Evolutionary conservation across 2,888 invertebrate species (phyloP).

Genomic region (Willowsia nigromaculata): DNA sequence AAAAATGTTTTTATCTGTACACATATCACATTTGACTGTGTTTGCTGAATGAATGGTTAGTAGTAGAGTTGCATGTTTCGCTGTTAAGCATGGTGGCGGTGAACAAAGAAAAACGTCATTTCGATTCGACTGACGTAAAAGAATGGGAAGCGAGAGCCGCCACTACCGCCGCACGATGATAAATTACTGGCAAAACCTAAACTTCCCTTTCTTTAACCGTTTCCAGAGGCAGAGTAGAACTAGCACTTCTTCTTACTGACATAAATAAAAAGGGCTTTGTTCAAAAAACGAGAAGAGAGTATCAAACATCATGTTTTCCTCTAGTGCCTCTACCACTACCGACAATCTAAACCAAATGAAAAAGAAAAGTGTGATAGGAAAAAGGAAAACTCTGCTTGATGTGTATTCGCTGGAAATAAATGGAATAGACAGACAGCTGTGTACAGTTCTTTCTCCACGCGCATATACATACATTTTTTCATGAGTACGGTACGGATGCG

Average conservation of each 20-base stretch:
- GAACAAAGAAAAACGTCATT: constrained; percentile 57
- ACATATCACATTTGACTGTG: constrained; percentile 14
- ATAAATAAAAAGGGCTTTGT: constrained; percentile 31
- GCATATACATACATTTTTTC: no score
- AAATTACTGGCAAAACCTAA: constrained; percentile 47
- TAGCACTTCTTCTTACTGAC: constrained; percentile 29
- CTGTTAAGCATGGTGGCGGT: neutral
- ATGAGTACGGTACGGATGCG: neutral
- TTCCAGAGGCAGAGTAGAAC: neutral
- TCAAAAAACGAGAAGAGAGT: constrained; percentile 9
- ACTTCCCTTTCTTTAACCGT: neutral
- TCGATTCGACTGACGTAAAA: constrained; percentile 52
- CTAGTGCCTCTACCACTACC: neutral
- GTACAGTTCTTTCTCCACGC: neutral
- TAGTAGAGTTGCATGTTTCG: neutral
- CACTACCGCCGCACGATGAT: constrained; percentile 51
- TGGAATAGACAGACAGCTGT: neutral
- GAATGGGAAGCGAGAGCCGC: constrained; percentile 24
- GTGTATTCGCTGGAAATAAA: neutral
- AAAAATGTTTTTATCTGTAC: neutral
- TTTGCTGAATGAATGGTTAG: neutral
- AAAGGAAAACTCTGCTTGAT: neutral
- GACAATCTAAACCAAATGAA: no score
- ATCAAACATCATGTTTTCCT: constrained; percentile 26
- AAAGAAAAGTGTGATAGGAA: neutral